Conservation (phyloP, 30 jellyfish, hydroid and myxozoan genomes). For the Aurelia aurita region DNA sequence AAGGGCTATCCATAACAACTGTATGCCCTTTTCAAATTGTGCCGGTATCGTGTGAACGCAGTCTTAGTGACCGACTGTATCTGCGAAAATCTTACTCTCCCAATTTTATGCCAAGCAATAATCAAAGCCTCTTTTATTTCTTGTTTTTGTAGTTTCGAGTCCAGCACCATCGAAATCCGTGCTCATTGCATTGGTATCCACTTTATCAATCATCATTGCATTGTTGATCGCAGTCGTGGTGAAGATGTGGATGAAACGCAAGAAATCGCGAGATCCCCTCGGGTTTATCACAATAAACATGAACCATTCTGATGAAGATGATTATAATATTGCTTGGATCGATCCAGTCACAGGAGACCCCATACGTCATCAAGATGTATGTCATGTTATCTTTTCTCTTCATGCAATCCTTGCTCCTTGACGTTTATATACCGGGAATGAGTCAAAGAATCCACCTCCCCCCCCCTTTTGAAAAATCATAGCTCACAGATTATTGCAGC, state of each 20-base stretch:
- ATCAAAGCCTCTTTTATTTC: neutral
- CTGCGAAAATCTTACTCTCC: neutral
- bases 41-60: no score
- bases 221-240: constrained; percentile 29
- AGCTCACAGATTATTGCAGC: no score
- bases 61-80: neutral
- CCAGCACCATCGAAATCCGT: constrained; percentile 8
- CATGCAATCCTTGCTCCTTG: no score
- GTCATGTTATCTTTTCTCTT: no score
- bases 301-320: constrained; percentile 66
- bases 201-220: constrained; percentile 25
- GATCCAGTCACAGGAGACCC: constrained; percentile 76
- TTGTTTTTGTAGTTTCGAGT: neutral
- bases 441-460: no score
- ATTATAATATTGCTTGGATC: constrained; percentile 61
- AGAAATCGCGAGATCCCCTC: constrained; percentile 63
- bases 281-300: constrained; percentile 61
- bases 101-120: neutral
- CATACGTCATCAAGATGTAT: constrained; percentile 21
- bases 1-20: no score
- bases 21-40: no score
- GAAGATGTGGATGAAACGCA: constrained; percentile 28
- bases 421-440: no score
- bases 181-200: constrained; percentile 47
- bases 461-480: no score